Evolutionary conservation across 2,888 invertebrate species (phyloP).

Genomic region (Darwinula stevensoni): DNA sequence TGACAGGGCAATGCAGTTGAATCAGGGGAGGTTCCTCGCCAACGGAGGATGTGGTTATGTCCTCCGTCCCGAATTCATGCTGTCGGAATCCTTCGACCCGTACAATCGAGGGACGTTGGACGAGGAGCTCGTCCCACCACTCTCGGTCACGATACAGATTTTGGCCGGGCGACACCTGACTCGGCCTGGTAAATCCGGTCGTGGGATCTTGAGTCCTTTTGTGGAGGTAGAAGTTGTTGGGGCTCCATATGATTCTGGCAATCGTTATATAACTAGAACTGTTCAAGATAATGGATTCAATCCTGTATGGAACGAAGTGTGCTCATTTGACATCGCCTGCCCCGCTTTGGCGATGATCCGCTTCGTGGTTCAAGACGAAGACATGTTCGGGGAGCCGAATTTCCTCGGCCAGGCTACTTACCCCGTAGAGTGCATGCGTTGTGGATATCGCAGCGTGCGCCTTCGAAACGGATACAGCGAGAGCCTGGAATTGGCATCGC

Average conservation of each 20-base stretch:
- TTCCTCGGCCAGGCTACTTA: slow-evolving; percentile 87
- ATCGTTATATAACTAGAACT: slow-evolving; percentile 54
- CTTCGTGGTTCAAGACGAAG: slow-evolving; percentile 75
- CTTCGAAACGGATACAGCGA: slow-evolving; percentile 71
- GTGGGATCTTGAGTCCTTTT: slow-evolving; percentile 61
- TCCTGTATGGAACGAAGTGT: slow-evolving; percentile 66
- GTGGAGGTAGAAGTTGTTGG: slow-evolving; percentile 74
- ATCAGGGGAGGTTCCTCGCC: slow-evolving; percentile 66
- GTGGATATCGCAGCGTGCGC: slow-evolving; percentile 69
- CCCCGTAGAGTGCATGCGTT: slow-evolving; percentile 45
- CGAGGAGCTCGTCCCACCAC: slow-evolving; percentile 24
- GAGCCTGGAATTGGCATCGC: slow-evolving; percentile 62
- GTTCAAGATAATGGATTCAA: slow-evolving; percentile 77
- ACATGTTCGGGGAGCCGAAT: slow-evolving; percentile 87
- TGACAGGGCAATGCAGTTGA: slow-evolving; percentile 85
- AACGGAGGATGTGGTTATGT: slow-evolving; percentile 83
- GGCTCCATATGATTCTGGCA: slow-evolving; percentile 52
- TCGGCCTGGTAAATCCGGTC: slow-evolving; percentile 35
- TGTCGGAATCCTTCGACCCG: slow-evolving; percentile 44
- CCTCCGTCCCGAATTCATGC: slow-evolving; percentile 67
- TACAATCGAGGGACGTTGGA: slow-evolving; percentile 30
- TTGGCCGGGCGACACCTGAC: slow-evolving; percentile 66
- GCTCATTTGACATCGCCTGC: slow-evolving; percentile 48
- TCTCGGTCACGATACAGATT: slow-evolving; percentile 26
- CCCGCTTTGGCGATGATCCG: slow-evolving; percentile 47